Percentiles rank a stretch among this genome's conserved stretches.
Evolutionary conservation across 2,797 vertebrate genomes (phyloP).

Genomic region (Bryconaethiops microstoma): DNA sequence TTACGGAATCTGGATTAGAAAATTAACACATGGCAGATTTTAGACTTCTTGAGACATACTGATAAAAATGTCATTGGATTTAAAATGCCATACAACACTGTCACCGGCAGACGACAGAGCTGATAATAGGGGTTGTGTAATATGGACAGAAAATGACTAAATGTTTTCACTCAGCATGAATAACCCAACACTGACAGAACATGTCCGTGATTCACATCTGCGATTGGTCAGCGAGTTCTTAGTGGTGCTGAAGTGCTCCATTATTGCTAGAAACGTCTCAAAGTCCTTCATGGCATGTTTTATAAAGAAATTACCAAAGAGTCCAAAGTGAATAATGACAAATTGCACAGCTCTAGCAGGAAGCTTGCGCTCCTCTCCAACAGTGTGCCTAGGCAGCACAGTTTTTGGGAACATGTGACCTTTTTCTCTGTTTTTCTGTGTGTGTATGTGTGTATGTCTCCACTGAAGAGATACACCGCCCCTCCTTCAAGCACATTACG

Average conservation of each 20-base stretch:
- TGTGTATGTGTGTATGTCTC: too few relatives aligned
- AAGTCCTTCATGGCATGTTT: neutral
- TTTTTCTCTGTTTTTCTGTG: neutral
- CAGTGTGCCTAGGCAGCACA: neutral
- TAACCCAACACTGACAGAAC: neutral
- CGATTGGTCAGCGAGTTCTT: too few relatives aligned
- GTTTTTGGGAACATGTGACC: neutral
- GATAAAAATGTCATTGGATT: too few relatives aligned
- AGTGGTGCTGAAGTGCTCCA: neutral
- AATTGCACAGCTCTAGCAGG: neutral
- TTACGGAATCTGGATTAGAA: too few relatives aligned
- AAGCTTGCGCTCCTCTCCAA: neutral
- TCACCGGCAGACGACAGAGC: neutral
- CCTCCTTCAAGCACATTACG: neutral
- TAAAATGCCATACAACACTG: too few relatives aligned
- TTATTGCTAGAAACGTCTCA: neutral
- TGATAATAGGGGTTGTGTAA: neutral
- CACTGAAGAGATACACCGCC: neutral
- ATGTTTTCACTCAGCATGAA: neutral
- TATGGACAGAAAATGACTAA: neutral
- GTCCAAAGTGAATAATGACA: neutral
- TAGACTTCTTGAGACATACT: too few relatives aligned
- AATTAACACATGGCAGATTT: too few relatives aligned
- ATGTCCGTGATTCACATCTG: neutral
- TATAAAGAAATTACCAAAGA: neutral